Base-by-base conservation (phyloP, 64 coral and sea anemone genomes). In the Montipora foliosa region DNA sequence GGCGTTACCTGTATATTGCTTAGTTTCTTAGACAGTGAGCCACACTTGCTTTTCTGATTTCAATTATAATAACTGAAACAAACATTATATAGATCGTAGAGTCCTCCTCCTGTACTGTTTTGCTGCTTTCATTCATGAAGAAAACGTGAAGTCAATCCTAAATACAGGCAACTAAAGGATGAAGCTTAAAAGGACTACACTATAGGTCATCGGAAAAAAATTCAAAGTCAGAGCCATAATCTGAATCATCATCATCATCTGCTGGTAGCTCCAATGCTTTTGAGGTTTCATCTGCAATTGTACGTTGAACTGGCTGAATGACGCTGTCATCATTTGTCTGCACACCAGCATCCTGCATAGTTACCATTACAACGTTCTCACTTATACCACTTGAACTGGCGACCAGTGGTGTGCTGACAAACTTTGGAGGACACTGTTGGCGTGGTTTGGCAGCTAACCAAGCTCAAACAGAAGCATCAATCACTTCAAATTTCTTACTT, bases 401-500 rank as follows among this genome's bases (percentile, higher is more conserved):
- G 52, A 5, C 52, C 52, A 55, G 10, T 78, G 76, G 76, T 78
- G 47, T 78, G 44, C 76, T 51, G 47, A 52, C 45, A 78, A 78
- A 78, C 75, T 78, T 78, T 78, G 75, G 75, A 78, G 75, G 52
- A 55, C 78, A 80, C 78, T 80, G 44, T 80, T 49, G 48, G 5
- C 16, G 5, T 80, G 78, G 49, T 81, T 60, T 81, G 2, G 79
- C 79, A 81, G 51, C 51, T 59, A 81, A 60, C 51, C 51, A 81
- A 60, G 79, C 79, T 81, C 17, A 59, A 81, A 81, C 79, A 59
- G 79, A 81, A 81, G 79, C 79, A 81, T 60, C 79, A 81, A 80
- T 80, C 78, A 80, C 78, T 80, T 78, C 76, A 78, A 89, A 89
- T 89, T 77, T 51, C 87, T 60, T 75, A 44, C 76, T 78, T 78